These are phyloP conservation scores for Sebastes miniatus DNA, from an alignment of 2,797 vertebrate species.

Conservation along the genomic window DNA sequence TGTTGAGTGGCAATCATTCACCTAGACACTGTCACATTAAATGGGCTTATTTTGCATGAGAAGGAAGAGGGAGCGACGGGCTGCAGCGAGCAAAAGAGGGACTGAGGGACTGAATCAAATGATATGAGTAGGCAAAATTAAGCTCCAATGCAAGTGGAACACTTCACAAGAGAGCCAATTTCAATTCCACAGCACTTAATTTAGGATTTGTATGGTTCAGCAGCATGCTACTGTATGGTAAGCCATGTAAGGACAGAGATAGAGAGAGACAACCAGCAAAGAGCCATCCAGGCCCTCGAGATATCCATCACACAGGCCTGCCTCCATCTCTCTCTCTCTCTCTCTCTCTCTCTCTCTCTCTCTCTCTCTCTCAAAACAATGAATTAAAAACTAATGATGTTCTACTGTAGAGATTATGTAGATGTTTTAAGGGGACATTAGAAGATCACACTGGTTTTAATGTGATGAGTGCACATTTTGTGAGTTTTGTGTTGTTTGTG, in stretches of 20 bases:
- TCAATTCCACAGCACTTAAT: conserved; percentile 82
- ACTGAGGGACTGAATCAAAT: conserved; percentile 77
- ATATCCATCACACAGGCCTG: conserved; percentile 60
- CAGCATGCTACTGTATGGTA: conserved; percentile 63
- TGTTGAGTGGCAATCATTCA: conserved; percentile 78
- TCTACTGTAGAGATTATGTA: conserved; percentile 33
- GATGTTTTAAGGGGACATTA: conserved; percentile 23
- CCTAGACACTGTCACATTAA: conserved; percentile 77
- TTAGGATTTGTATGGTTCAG: conserved; percentile 79
- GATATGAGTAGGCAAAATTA: conserved; percentile 84
- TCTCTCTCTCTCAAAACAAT: conserved; percentile 10
- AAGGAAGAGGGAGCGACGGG: conserved; percentile 68
- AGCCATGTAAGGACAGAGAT: conserved; percentile 72
- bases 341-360: not conserved
- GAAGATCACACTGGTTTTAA: conserved; percentile 2
- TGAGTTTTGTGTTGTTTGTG: not conserved
- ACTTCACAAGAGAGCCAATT: conserved; percentile 83
- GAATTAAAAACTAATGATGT: conserved; percentile 68
- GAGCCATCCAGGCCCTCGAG: conserved; percentile 67
- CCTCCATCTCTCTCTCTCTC: conserved; percentile 3
- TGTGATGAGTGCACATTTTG: not conserved
- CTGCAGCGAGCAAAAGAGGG: conserved; percentile 68
- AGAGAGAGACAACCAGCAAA: conserved; percentile 51
- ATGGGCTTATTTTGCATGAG: conserved; percentile 78
- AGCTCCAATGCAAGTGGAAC: conserved; percentile 82